Conservation (phyloP, 2,113 vertebrate genomes). For the Zosterops japonicus region DNA sequence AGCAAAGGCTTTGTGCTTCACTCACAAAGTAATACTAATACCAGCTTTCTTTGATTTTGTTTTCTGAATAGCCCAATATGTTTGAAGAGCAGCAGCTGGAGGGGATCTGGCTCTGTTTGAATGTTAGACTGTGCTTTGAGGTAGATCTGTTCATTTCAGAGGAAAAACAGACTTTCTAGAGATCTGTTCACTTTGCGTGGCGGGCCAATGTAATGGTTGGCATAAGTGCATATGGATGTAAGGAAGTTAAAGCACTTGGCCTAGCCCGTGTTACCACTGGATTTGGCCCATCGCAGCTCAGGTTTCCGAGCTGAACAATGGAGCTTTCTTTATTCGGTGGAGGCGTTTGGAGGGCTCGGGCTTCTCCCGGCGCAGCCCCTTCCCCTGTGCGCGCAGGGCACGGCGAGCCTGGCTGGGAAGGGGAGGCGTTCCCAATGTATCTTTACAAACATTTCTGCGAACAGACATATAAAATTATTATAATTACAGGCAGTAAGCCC, state of each 20-base stretch:
- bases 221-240: background rate
- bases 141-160: background rate
- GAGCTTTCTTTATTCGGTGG: background rate
- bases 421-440: background rate
- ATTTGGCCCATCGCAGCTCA: background rate
- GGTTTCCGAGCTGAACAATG: background rate
- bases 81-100: constrained; percentile 1
- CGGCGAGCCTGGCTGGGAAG: fast-evolving
- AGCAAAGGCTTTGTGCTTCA: constrained; percentile 21
- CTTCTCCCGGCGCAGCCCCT: background rate
- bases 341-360: background rate
- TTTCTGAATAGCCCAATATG: background rate
- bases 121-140: background rate
- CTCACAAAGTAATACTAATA: background rate
- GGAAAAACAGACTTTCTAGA: background rate
- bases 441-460: background rate
- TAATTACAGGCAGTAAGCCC: background rate
- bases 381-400: background rate
- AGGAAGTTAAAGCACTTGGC: background rate
- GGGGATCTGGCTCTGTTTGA: background rate
- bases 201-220: background rate
- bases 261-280: background rate
- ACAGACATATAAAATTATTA: background rate
- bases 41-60: constrained; percentile 18
- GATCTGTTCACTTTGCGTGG: background rate